Conservation (phyloP, 2,888 invertebrate species). For the Drosophila macrospina region DNA sequence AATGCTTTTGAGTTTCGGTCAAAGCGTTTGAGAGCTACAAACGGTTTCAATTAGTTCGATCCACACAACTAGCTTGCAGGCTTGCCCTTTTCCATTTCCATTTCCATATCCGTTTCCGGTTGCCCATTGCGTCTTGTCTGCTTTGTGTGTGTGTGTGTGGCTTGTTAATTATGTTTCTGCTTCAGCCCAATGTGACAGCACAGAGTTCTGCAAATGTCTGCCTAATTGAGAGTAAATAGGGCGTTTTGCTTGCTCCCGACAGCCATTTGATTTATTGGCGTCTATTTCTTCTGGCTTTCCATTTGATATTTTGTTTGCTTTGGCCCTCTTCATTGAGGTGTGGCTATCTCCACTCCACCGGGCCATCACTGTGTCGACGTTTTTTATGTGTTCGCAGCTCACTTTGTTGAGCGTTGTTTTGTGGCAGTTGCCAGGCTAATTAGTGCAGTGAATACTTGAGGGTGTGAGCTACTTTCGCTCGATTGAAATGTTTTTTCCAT, state of each 20-base stretch:
- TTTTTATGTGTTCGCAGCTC: constrained; percentile 54
- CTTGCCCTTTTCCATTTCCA: constrained; percentile 16
- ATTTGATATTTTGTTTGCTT: constrained; percentile 52
- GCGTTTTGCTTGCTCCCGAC: constrained; percentile 45
- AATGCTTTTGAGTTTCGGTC: constrained; percentile 28
- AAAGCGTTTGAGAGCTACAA: constrained; percentile 28
- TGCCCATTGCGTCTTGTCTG: background rate
- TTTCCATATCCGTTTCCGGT: constrained; percentile 36
- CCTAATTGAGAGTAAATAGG: constrained; percentile 75
- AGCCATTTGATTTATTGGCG: constrained; percentile 70
- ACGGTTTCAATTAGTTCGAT: constrained; percentile 48
- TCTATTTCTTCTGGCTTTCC: constrained; percentile 67
- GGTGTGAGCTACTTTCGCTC: constrained; percentile 36
- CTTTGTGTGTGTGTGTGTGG: background rate
- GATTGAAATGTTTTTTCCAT: background rate
- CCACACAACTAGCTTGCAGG: constrained; percentile 7
- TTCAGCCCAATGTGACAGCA: constrained; percentile 33
- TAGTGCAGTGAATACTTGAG: constrained; percentile 31
- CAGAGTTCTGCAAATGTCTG: constrained; percentile 59
- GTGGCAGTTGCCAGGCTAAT: constrained; percentile 34
- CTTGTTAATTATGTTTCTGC: constrained; percentile 53
- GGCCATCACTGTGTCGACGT: constrained; percentile 36
- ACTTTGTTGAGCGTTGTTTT: constrained; percentile 36
- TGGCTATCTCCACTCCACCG: constrained; percentile 22
- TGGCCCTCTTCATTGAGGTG: constrained; percentile 44